Evolutionary conservation across 2,797 vertebrate genomes (phyloP), one percentile per base, ranked within the genome.

Genomic region (Psittacula derbiana): DNA sequence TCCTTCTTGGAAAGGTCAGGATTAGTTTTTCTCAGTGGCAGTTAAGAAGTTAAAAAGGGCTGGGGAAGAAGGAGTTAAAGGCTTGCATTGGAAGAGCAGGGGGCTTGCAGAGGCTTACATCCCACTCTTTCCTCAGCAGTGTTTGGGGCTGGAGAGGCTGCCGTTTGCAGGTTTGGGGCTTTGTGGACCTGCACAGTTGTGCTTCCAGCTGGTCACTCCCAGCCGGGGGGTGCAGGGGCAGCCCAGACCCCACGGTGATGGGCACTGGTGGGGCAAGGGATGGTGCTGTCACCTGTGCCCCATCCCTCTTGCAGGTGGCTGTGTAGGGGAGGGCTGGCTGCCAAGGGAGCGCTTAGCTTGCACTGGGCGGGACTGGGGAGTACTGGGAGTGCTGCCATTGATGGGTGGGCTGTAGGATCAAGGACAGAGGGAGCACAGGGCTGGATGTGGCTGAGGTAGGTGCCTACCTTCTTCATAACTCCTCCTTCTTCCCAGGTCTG

Each of bases 281-380:
- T 2, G 0, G 30, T 44, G 13, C n/a, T 31, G 81, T 30, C 12
- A 53, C 7, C 33, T 17, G 12, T 11, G 36, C 38, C 46, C 17
- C 71, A n/a, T 84, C 28, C 64, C 58, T 40, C 11, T 3, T 3
- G 83, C 92, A 95, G 90, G 94, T 96, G 95, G 70, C 78, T 70
- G 11, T 3, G 47, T 0, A 49, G 46, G 62, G 41, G 4, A 65
- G 61, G 41, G 20, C 33, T 30, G 66, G 9, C 33, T 27, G 50
- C 70, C 36, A 4, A 0, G 2, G 27, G 61, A 84, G 18, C 0
- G 3, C 44, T 84, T 73, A 25, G 64, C 44, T 27, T 0, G 3
- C n/a, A 2, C 86, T 55, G 96, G 95, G 95, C 88, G 96, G 93
- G 90, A 95, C 96, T 89, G 88, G 92, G 79, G 20, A 38, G 43